These are phyloP conservation scores for Elanus axillaris DNA, from an alignment of 2,113 vertebrate species.

Conservation along the genomic window DNA sequence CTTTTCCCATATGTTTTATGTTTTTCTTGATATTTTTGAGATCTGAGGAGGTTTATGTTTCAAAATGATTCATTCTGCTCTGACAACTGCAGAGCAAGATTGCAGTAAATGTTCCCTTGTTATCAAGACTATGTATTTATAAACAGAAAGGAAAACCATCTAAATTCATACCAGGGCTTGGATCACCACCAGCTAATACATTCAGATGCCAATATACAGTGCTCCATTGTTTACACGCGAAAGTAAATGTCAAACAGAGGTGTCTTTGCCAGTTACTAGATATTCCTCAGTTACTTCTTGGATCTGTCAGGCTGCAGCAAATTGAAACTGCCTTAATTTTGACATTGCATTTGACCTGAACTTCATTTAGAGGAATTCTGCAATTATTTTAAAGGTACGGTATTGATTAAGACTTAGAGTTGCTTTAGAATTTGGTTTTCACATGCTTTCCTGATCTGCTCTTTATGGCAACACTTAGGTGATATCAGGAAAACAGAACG, in stretches of 20 bases:
- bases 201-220: slow-evolving; percentile 57
- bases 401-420: slow-evolving; percentile 50
- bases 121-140: slow-evolving; percentile 58
- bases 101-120: slow-evolving; percentile 69
- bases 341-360: slow-evolving; percentile 64
- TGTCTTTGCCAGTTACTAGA: slow-evolving; percentile 56
- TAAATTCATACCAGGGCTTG: slow-evolving; percentile 60
- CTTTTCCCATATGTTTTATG: slow-evolving; percentile 59
- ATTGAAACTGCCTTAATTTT: slow-evolving; percentile 43
- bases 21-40: slow-evolving; percentile 68
- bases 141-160: slow-evolving; percentile 64
- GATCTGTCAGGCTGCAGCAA: slow-evolving; percentile 59
- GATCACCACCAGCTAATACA: slow-evolving; percentile 65
- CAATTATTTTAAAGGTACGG: slow-evolving; percentile 63
- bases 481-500: slow-evolving; percentile 19
- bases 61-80: slow-evolving; percentile 71
- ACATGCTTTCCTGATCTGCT: background rate
- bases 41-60: slow-evolving; percentile 70
- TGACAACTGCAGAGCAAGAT: slow-evolving; percentile 62
- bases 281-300: slow-evolving; percentile 51
- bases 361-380: slow-evolving; percentile 56
- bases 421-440: slow-evolving; percentile 55
- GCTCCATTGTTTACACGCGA: slow-evolving; percentile 54
- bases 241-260: slow-evolving; percentile 68
- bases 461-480: background rate